Conservation (phyloP, 2,797 vertebrate genomes). For the Botia kubotai region DNA sequence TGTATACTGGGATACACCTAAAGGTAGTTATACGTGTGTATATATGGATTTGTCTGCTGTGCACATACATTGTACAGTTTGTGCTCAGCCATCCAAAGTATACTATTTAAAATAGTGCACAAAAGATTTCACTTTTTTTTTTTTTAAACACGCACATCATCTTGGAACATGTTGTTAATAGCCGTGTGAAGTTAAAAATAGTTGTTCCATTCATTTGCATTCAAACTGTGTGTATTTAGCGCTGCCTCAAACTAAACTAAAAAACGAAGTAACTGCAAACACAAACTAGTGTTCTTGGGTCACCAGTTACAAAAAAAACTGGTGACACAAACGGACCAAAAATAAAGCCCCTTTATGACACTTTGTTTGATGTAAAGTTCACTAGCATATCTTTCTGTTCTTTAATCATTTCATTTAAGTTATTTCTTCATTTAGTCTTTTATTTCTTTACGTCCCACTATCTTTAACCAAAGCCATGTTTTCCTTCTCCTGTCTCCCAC, state of each 20-base stretch:
- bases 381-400: not conserved
- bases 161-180: not conserved
- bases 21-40: conserved; percentile 75
- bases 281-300: too few species aligned
- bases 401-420: not conserved
- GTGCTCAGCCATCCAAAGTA: too few species aligned
- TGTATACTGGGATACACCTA: conserved; percentile 91
- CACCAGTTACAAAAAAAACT: too few species aligned
- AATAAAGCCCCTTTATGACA: too few species aligned
- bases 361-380: too few species aligned
- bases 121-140: not conserved
- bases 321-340: too few species aligned
- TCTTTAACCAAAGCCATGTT: conserved; percentile 36
- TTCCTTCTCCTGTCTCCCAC: conserved; percentile 48
- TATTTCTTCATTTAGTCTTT: conserved; percentile 47
- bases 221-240: too few species aligned
- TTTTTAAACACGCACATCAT: not conserved
- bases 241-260: too few species aligned
- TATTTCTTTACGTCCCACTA: conserved; percentile 56
- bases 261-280: too few species aligned
- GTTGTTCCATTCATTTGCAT: not conserved
- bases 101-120: too few species aligned
- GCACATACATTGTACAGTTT: not conserved
- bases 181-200: not conserved
- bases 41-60: not conserved